Conservation (phyloP, 2,797 vertebrate species). For the Sebastes itinus region DNA sequence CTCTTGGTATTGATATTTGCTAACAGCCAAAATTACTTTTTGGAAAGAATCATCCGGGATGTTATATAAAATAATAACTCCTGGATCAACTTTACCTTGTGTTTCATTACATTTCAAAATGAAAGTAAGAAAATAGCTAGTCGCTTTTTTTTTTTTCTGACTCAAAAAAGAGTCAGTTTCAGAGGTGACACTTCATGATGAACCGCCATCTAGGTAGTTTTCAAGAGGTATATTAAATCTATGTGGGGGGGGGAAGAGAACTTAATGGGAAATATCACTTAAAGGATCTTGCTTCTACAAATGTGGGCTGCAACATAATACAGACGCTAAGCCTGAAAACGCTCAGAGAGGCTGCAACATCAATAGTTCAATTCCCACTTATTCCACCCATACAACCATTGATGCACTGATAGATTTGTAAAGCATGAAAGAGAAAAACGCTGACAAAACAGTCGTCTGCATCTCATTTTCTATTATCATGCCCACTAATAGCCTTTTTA, state of each 20-base stretch:
- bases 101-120: slow-evolving; percentile 76
- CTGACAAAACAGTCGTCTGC: neutral
- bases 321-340: neutral
- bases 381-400: neutral
- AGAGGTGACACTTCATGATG: slow-evolving; percentile 18
- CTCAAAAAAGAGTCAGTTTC: neutral
- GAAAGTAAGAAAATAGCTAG: slow-evolving; percentile 64
- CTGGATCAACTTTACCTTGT: slow-evolving; percentile 72
- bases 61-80: slow-evolving; percentile 79
- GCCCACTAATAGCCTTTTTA: neutral
- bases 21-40: slow-evolving; percentile 80
- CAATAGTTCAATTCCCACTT: slow-evolving; percentile 13
- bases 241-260: neutral
- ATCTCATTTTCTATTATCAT: neutral
- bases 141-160: neutral
- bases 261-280: slow-evolving; percentile 2
- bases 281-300: neutral
- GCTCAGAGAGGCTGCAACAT: neutral
- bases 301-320: neutral
- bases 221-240: slow-evolving; percentile 3
- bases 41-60: slow-evolving; percentile 67
- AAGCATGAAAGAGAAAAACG: slow-evolving; percentile 14
- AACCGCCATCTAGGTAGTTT: neutral
- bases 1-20: slow-evolving; percentile 79
- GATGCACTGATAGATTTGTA: neutral